phyloP scores from a whole-genome alignment of 2,888 invertebrate genomes.

The Agonopterix arenella region DNA sequence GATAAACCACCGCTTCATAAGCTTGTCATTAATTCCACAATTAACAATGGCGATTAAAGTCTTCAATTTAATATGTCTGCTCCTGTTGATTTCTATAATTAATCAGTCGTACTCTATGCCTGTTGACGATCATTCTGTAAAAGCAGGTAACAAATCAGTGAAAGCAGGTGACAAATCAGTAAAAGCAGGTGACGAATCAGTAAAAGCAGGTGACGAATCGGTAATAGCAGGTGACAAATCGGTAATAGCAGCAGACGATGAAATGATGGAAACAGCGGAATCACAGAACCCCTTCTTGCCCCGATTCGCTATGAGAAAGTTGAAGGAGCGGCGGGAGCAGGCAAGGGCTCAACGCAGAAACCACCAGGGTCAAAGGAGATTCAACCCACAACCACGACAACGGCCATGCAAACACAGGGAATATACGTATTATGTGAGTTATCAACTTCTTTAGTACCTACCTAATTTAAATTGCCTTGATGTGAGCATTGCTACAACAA shows the following conservation, averaged over 20 bases:
- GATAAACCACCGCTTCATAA: slow-evolving; percentile 32
- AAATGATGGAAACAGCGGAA: slow-evolving; percentile 55
- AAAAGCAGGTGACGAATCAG: slow-evolving; percentile 13
- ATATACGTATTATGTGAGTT: slow-evolving; percentile 27
- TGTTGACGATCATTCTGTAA: neutral
- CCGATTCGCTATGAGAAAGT: slow-evolving; percentile 56
- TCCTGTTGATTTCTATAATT: neutral
- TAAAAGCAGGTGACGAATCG: slow-evolving; percentile 19
- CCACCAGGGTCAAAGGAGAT: slow-evolving; percentile 17
- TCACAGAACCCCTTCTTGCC: slow-evolving; percentile 60
- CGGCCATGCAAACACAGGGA: slow-evolving; percentile 24
- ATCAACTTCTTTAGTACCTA: too few species aligned
- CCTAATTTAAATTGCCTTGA: too few species aligned
- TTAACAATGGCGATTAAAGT: too few species aligned
- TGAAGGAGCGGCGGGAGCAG: slow-evolving; percentile 51
- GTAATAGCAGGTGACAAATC: neutral
- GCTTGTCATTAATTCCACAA: neutral
- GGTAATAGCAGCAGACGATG: slow-evolving; percentile 13
- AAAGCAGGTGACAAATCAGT: neutral
- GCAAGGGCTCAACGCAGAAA: slow-evolving; percentile 42
- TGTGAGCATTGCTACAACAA: too few species aligned
- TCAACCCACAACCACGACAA: slow-evolving; percentile 10
- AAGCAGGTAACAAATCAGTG: neutral
- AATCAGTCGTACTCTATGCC: slow-evolving; percentile 32
- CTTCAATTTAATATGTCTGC: neutral